These are phyloP conservation scores for Drosophila novamexicana DNA, from an alignment of 1,140 invertebrate species.

Conservation along the genomic window DNA sequence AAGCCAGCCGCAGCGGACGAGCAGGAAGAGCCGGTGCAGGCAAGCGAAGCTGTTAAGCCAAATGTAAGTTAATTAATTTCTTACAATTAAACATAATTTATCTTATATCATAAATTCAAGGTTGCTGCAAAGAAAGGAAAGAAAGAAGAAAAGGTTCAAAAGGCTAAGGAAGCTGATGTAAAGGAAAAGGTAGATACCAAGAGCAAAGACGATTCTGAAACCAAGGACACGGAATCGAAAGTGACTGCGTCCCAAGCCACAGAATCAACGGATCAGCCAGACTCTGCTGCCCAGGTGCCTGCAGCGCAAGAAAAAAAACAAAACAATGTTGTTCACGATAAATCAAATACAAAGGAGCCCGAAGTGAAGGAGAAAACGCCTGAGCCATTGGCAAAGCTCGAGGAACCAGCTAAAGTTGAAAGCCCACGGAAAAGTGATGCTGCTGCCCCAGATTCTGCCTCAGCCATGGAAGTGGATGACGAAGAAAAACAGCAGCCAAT, in stretches of 20 bases:
- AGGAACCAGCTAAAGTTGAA: slow-evolving; percentile 47
- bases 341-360: slow-evolving; percentile 40
- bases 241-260: slow-evolving; percentile 23
- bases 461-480: slow-evolving; percentile 66
- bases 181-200: slow-evolving; percentile 15
- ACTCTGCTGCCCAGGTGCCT: slow-evolving; percentile 40
- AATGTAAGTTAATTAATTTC: slow-evolving; percentile 42
- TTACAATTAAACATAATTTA: not conserved
- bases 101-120: slow-evolving; percentile 21
- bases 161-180: slow-evolving; percentile 34
- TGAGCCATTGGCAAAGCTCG: slow-evolving; percentile 26
- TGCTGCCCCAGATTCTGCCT: slow-evolving; percentile 15
- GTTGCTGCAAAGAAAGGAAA: slow-evolving; percentile 53
- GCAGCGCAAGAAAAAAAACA: slow-evolving; percentile 43
- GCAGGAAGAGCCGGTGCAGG: slow-evolving; percentile 7
- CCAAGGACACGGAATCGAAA: slow-evolving; percentile 27
- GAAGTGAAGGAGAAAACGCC: slow-evolving; percentile 31
- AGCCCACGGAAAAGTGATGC: slow-evolving; percentile 31
- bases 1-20: slow-evolving; percentile 24
- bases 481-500: slow-evolving; percentile 30
- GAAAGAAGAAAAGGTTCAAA: slow-evolving; percentile 54
- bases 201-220: slow-evolving; percentile 19
- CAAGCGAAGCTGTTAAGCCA: slow-evolving; percentile 35
- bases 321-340: slow-evolving; percentile 56
- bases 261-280: slow-evolving; percentile 55